These are phyloP conservation scores for Chrysemys picta DNA, from an alignment of 2,113 vertebrate genomes.

Conservation along the genomic window DNA sequence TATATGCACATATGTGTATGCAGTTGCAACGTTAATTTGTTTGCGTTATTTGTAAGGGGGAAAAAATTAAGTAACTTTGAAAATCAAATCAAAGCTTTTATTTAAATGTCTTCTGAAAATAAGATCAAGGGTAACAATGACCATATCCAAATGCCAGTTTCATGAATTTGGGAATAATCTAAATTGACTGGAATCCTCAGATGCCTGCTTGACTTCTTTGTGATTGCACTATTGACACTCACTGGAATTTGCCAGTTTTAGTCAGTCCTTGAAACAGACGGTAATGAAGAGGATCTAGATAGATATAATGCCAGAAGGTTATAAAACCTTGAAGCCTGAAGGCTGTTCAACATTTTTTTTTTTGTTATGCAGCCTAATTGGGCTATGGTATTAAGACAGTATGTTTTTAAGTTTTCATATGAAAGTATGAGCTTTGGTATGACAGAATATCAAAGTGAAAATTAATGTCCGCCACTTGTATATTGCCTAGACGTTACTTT, in stretches of 20 bases:
- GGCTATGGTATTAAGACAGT: conserved; percentile 7
- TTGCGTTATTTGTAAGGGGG: background rate
- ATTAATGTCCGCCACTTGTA: conserved; percentile 71
- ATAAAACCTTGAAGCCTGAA: background rate
- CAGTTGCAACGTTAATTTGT: background rate
- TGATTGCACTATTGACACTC: background rate
- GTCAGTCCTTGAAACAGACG: background rate
- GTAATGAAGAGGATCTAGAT: background rate
- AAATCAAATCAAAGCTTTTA: background rate
- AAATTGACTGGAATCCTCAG: background rate
- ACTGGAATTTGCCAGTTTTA: background rate
- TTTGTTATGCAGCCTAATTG: background rate
- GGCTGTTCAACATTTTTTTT: background rate
- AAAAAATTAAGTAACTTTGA: conserved; percentile 12
- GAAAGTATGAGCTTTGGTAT: conserved; percentile 50
- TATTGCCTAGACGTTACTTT: conserved; percentile 78
- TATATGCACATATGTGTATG: background rate
- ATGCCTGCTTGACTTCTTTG: background rate
- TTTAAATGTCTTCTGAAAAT: conserved; percentile 16
- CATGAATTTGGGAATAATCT: conserved; percentile 31
- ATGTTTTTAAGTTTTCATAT: conserved; percentile 53
- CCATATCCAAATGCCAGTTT: conserved; percentile 18
- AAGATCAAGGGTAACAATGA: background rate
- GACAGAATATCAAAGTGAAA: conserved; percentile 73
- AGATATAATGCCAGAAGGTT: conserved; percentile 1